These are phyloP conservation scores for Ceratina australensis DNA, from an alignment of 1,140 invertebrate genomes.

Conservation along the genomic window DNA sequence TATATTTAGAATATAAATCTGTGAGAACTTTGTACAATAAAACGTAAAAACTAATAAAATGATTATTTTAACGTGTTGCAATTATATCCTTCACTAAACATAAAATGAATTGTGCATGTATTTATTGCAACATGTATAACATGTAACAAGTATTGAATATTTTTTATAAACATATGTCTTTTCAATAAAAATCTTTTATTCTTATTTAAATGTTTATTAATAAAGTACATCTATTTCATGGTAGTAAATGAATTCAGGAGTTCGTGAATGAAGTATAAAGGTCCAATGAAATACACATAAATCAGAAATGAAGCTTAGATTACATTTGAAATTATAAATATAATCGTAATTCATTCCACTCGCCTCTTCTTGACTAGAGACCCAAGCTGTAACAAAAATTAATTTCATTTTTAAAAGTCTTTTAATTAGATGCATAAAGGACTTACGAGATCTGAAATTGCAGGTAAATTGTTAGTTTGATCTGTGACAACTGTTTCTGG, in stretches of 20 bases:
- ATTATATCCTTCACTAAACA: not conserved
- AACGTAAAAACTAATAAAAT: constrained; percentile 4
- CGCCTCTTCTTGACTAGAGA: constrained; percentile 86
- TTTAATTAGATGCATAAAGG: not conserved
- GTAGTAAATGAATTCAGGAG: constrained; percentile 20
- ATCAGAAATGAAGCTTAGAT: not conserved
- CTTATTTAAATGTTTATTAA: constrained; percentile 11
- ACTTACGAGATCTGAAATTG: constrained; percentile 87
- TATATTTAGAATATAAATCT: not conserved
- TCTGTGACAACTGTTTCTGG: constrained; percentile 82
- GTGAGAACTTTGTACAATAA: constrained; percentile 1
- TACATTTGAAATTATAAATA: not conserved
- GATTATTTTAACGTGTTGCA: not conserved
- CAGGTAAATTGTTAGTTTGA: constrained; percentile 86
- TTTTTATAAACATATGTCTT: too few species aligned
- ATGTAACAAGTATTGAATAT: too few species aligned
- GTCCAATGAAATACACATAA: constrained; percentile 12
- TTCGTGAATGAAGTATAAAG: constrained; percentile 9
- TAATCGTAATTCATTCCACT: constrained; percentile 78
- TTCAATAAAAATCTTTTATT: too few species aligned
- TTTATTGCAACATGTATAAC: not conserved
- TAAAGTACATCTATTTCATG: constrained; percentile 37
- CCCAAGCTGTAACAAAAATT: constrained; percentile 80
- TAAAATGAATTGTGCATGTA: not conserved
- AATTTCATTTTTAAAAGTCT: not conserved